These are phyloP conservation scores for Proterorhinus semilunaris DNA, from an alignment of 2,113 vertebrate genomes.

Conservation along the genomic window DNA sequence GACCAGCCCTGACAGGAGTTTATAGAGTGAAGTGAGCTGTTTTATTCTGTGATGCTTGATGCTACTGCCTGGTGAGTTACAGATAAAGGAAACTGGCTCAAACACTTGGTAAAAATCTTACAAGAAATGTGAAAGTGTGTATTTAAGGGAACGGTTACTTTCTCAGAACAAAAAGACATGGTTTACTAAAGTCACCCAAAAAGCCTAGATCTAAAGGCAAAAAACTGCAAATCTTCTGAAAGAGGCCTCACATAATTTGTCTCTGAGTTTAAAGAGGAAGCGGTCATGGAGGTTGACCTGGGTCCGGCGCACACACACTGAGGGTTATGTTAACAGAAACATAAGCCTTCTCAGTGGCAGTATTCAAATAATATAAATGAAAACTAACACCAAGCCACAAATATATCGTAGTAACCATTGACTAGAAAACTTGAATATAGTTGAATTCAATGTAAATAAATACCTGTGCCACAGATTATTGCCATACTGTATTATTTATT, in stretches of 20 bases:
- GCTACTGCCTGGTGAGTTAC: background rate
- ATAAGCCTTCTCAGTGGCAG: background rate
- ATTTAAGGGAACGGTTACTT: constrained; percentile 3
- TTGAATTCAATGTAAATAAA: no score
- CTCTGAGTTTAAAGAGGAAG: background rate
- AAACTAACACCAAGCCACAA: background rate
- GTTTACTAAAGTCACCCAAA: background rate
- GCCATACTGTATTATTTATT: no score
- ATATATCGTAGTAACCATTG: background rate
- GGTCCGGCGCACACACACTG: background rate
- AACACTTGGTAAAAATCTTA: background rate
- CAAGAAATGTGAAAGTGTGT: constrained; percentile 5
- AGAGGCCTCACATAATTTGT: background rate
- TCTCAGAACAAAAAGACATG: constrained; percentile 21
- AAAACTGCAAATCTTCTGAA: background rate
- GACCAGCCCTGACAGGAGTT: constrained; percentile 27
- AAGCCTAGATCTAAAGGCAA: background rate
- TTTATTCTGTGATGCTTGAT: background rate
- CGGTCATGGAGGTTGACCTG: constrained; percentile 4
- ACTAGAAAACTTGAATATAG: background rate
- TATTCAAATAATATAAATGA: background rate
- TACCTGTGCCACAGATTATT: no score
- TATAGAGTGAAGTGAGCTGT: constrained; percentile 9
- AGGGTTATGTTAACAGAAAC: background rate
- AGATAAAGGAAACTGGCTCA: background rate